phyloP scores from a whole-genome alignment of 1,140 invertebrate species.

The Drosophila sturtevanti region DNA sequence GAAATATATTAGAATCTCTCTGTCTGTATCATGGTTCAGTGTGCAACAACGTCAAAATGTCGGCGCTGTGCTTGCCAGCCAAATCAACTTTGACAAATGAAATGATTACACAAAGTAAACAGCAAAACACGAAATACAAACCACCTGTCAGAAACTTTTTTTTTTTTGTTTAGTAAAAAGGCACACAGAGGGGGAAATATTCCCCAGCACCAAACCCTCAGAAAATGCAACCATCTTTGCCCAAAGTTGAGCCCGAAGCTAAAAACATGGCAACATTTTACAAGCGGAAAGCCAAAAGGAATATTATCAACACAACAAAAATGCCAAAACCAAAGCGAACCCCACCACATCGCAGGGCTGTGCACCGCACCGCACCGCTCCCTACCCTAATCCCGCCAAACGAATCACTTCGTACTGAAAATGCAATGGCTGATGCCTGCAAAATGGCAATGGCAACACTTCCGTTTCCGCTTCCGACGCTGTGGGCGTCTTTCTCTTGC shows the following conservation, averaged over 20 bases:
- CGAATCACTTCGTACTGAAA: constrained; percentile 38
- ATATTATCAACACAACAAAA: constrained; percentile 66
- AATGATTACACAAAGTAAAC: constrained; percentile 81
- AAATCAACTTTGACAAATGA: constrained; percentile 80
- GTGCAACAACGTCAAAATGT: constrained; percentile 52
- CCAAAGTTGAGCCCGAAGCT: constrained; percentile 12
- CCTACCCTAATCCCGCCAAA: not conserved
- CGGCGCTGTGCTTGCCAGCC: constrained; percentile 47
- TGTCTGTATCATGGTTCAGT: not conserved
- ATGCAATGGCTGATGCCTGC: constrained; percentile 63
- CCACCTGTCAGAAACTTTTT: constrained; percentile 70
- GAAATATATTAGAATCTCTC: not conserved
- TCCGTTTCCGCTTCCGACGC: constrained; percentile 76
- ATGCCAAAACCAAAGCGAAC: constrained; percentile 45
- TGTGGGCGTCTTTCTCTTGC: constrained; percentile 68
- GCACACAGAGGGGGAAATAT: constrained; percentile 18
- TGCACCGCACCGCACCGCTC: not conserved
- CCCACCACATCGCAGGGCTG: not conserved
- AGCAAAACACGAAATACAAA: constrained; percentile 64
- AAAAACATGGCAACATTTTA: constrained; percentile 59
- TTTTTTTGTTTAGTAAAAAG: constrained; percentile 27
- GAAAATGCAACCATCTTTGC: not conserved
- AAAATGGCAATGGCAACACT: constrained; percentile 81
- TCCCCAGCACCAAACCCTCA: not conserved
- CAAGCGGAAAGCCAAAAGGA: constrained; percentile 72